Base-by-base conservation (phyloP, 2,113 vertebrate species). In the Oncorhynchus kisutch region DNA sequence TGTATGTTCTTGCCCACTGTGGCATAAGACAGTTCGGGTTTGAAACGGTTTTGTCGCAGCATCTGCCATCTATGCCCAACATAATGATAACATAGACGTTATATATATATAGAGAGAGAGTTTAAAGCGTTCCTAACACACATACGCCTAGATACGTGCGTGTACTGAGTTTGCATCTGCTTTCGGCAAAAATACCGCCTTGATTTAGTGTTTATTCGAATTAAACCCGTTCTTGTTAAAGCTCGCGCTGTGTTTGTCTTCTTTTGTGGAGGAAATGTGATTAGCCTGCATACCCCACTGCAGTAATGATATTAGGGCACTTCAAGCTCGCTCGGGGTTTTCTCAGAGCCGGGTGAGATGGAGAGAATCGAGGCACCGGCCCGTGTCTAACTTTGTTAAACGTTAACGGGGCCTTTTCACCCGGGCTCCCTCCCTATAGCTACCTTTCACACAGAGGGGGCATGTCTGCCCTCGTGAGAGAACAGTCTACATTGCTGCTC, bases 251-350 rank as follows among this genome's bases (percentile, higher is more conserved):
- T 77, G 71, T 78, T 60, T 27, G 24, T 72, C 27, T 74, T 82
- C 65, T 82, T 82, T 77, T 89, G 84, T 77, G 73, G 70, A 71
- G 80, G 78, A 84, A 88, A 88, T 83, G 71, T 82, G 78, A 87
- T 90, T 86, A 85, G 67, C n/a, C 39, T 49, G 18, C 45, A 59
- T 74, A 27, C 27, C 72, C 29, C 48, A 67, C 67, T 68, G n/a
- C 62, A 60, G 66, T 85, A 84, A 90, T 87, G 80, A 78, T 78
- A 89, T 91, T 85, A 88, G 59, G 77, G 51, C 78, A 67, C 69
- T 77, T 67, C 67, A 67, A 76, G 78, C 78, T 65, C 74, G 54
- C 34, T 9, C 51, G 8, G 73, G 24, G 48, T 62, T 34, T 68
- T 73, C 39, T 72, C 65, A 18, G 49, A 25, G 5, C 20, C 29